Evolutionary conservation across 2,888 invertebrate species (phyloP).

Genomic region (Habrosyne pyritoides): DNA sequence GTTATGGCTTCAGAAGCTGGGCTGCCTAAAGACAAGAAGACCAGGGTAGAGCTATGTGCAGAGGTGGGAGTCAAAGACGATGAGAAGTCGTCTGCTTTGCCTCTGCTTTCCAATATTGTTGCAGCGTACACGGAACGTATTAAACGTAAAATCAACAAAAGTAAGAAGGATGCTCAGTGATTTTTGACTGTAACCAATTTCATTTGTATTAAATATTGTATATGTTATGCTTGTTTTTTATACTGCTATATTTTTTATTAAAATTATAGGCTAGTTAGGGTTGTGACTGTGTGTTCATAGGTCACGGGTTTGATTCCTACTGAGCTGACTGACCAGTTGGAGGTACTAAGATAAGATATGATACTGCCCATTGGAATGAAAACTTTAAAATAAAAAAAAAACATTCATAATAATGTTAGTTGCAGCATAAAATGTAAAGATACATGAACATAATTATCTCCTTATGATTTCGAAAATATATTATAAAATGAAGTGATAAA

Average conservation of each 20-base stretch:
- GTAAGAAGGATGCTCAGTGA: conserved; percentile 44
- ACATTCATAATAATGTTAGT: too few relatives aligned
- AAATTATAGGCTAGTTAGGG: too few relatives aligned
- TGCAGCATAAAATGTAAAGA: too few relatives aligned
- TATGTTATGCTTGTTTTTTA: neutral
- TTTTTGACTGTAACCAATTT: conserved; percentile 7
- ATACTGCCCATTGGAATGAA: too few relatives aligned
- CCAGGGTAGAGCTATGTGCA: conserved; percentile 57
- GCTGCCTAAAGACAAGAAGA: conserved; percentile 52
- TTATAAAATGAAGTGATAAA: neutral
- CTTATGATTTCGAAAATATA: too few relatives aligned
- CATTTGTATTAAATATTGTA: neutral
- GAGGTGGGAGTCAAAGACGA: conserved; percentile 80
- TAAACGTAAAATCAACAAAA: conserved; percentile 67
- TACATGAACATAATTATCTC: too few relatives aligned
- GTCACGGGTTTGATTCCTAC: too few relatives aligned
- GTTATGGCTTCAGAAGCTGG: conserved; percentile 80
- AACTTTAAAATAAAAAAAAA: too few relatives aligned
- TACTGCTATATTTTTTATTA: neutral
- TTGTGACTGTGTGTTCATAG: too few relatives aligned
- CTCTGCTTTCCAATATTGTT: conserved; percentile 79
- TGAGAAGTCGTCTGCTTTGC: conserved; percentile 76
- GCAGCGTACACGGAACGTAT: conserved; percentile 80
- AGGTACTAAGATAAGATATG: too few relatives aligned
- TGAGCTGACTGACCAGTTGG: too few relatives aligned